phyloP scores from a whole-genome alignment of 64 coral and sea anemone genomes.

The Pocillopora verrucosa region DNA sequence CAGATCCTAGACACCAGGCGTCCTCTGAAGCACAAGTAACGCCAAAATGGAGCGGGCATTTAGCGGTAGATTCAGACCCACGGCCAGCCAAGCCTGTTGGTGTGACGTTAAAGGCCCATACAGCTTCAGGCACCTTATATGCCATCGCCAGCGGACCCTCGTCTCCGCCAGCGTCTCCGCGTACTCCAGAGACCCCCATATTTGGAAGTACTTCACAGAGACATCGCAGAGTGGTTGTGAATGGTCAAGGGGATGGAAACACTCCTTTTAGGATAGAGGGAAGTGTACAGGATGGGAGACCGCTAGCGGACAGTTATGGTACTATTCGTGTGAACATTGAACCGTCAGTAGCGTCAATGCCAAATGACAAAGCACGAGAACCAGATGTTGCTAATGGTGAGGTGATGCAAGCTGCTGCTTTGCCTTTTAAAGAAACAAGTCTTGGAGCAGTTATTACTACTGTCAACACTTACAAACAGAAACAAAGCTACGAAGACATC shows the following conservation, averaged over 20 bases:
- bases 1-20: conserved; percentile 1
- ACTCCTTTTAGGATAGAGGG: conserved; percentile 37
- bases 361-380: conserved; percentile 8
- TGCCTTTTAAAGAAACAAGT: conserved; percentile 91
- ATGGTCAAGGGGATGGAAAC: conserved; percentile 46
- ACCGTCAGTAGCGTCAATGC: not conserved
- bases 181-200: conserved; percentile 66
- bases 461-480: conserved; percentile 79
- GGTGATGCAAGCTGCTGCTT: conserved; percentile 11
- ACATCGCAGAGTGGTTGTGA: conserved; percentile 53
- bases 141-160: conserved; percentile 75
- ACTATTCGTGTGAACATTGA: conserved; percentile 36
- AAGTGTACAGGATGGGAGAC: conserved; percentile 9
- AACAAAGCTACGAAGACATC: conserved; percentile 59
- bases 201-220: conserved; percentile 88
- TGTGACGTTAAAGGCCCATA: conserved; percentile 56
- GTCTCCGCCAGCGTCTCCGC: conserved; percentile 38
- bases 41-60: conserved; percentile 48
- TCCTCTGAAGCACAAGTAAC: conserved; percentile 4
- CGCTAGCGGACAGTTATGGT: conserved; percentile 26
- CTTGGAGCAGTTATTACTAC: conserved; percentile 84
- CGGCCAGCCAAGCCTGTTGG: conserved; percentile 14
- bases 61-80: conserved; percentile 26
- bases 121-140: conserved; percentile 69
- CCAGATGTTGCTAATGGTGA: not conserved